Evolutionary conservation across 2,797 vertebrate species (phyloP), one percentile per base, ranked within the genome.

Genomic region (Strix occidentalis): DNA sequence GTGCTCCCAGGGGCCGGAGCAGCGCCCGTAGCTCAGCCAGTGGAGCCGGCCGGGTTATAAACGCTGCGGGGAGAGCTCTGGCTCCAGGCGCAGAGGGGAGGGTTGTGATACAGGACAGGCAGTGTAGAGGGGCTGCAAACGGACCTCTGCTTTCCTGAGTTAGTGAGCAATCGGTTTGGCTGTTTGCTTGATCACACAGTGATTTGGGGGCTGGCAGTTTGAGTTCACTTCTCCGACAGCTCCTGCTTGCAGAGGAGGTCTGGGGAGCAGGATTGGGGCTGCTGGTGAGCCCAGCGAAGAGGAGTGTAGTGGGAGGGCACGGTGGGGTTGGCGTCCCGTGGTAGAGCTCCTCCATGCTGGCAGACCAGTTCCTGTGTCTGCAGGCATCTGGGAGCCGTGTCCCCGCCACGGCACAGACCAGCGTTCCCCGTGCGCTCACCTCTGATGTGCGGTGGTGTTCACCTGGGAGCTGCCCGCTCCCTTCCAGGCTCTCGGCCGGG

Each of bases 401-500:
- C 37, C 11, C 33, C 12, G 60, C n/a, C 1, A 0, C 1, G 7
- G 46, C 7, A 7, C 2, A 23, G 46, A 5, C 9, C 26, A 0
- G 21, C 0, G 37, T 10, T 53, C 18, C 60, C 25, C 1, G 2
- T 0, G 20, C 0, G 11, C 74, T 37, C 4, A 0, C 6, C 39
- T 8, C 28, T 12, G 24, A 10, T 1, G 8, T 0, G 8, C 3
- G 29, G 15, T 9, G 65, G 54, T 20, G 20, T 19, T 60, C 17
- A 2, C 8, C 16, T 39, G 10, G 16, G 33, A 15, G 1, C 15
- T 19, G 8, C 0, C 51, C 3, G 0, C 8, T 18, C 26, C 41
- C 20, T n/a, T 16, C 61, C 12, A 0, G 4, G 63, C 18, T 37
- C 31, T 35, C 37, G 28, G 35, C 21, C 11, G 6, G 3, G 20